A percentile compares a stretch with the other conserved stretches of the same genome.
phyloP scores from a whole-genome alignment of 2,113 vertebrate species.

The Fulmarus glacialis region DNA sequence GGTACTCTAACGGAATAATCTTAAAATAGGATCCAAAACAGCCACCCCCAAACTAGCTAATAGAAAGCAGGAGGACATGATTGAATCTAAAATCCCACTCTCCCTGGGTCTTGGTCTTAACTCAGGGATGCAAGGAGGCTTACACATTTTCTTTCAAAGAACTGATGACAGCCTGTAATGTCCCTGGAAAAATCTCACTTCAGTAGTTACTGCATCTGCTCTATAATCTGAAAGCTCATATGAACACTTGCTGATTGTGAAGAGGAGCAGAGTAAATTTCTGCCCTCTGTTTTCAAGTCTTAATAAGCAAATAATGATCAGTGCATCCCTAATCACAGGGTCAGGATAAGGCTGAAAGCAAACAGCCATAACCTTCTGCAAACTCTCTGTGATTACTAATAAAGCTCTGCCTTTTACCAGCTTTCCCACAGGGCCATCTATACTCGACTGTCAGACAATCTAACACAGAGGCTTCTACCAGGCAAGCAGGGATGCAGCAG shows the following conservation, averaged over 20 bases:
- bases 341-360: not conserved
- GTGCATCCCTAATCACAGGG: not conserved
- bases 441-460: not conserved
- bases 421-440: not conserved
- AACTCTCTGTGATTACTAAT: not conserved
- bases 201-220: not conserved
- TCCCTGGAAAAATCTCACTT: not conserved
- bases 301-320: constrained; percentile 23
- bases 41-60: not conserved
- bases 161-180: not conserved
- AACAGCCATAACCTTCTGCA: not conserved
- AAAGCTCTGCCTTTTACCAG: not conserved
- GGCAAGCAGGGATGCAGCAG: not conserved
- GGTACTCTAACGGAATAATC: not conserved
- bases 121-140: not conserved
- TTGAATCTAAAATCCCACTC: not conserved
- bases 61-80: not conserved
- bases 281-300: not conserved
- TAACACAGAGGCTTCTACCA: not conserved
- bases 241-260: not conserved
- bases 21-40: not conserved
- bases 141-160: not conserved
- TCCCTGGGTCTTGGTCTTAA: not conserved
- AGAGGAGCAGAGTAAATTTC: not conserved
- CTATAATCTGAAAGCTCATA: not conserved